Base-by-base conservation (phyloP, 2,113 vertebrate genomes). In the Archilochus colubris region DNA sequence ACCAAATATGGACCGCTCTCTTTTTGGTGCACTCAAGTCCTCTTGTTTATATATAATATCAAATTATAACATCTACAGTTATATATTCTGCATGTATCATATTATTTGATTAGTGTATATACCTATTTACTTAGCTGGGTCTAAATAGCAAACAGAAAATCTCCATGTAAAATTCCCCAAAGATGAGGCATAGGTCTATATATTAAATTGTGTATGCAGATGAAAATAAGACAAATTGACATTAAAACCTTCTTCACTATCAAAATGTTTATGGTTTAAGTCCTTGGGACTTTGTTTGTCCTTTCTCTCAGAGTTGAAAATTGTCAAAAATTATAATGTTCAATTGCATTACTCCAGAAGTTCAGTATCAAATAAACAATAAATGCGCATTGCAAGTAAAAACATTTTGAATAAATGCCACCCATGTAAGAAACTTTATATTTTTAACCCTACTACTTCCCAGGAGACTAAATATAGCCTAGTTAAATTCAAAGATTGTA, bases 311-410 rank as follows among this genome's bases (percentile, higher is more conserved):
- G 20, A 46, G 46, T 0, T 30, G 5, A 51, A 67, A 50, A 38
- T 28, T 44, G 4, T 38, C 5, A 40, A 48, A 89, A 86, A 14
- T 21, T 1, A 78, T 3, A 2, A 38, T 33, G 38, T 14, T 61
- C 22, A 33, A 8, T 36, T 31, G n/a, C 53, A 24, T 50, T 55
- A 58, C 7, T 76, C 6, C 15, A 59, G 44, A 27, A 57, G 14
- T 51, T 46, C 38, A 28, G 6, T 70, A 67, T 12, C 24, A 48
- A 57, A 64, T 2, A 50, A 76, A 14, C 2, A 63, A 31, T 17
- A 11, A 59, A 89, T 38, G 50, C 31, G 1, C 19, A 10, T 46
- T 63, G 3, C 23, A 15, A 0, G 0, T 43, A 46, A 36, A 81
- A 68, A 16, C 1, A 6, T 73, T 73, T 69, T 10, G 74, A 43